A percentile compares a stretch with the other conserved stretches of the same genome.
Evolutionary conservation across 92 coral and sea anemone species (phyloP).

Genomic region (Phymanthus crucifer): DNA sequence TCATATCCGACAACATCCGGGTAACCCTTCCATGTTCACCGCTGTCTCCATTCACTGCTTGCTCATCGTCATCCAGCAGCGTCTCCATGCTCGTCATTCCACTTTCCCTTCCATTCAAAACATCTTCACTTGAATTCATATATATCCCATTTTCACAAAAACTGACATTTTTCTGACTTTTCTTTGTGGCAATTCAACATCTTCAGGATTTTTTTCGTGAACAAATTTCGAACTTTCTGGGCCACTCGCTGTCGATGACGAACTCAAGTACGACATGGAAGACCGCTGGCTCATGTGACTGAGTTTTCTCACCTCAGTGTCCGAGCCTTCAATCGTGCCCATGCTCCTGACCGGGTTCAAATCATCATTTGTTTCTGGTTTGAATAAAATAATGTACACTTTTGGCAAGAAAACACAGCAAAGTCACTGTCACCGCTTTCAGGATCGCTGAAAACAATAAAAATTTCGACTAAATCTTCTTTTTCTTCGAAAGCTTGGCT

Average conservation of each 20-base stretch:
- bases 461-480: too few relatives aligned
- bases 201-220: not conserved
- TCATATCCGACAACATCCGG: slow-evolving; percentile 52
- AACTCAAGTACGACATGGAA: slow-evolving; percentile 43
- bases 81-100: slow-evolving; percentile 24
- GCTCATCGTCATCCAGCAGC: slow-evolving; percentile 14
- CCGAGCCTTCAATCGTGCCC: slow-evolving; percentile 51
- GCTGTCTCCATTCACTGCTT: not conserved
- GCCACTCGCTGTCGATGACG: slow-evolving; percentile 34
- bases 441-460: too few relatives aligned
- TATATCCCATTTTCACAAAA: slow-evolving; percentile 23
- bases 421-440: slow-evolving; percentile 67
- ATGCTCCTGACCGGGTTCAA: slow-evolving; percentile 50
- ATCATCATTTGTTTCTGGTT: slow-evolving; percentile 80
- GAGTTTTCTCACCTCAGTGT: slow-evolving; percentile 40
- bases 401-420: slow-evolving; percentile 83
- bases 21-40: slow-evolving; percentile 16
- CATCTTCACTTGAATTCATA: slow-evolving; percentile 18
- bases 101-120: slow-evolving; percentile 19
- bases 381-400: slow-evolving; percentile 75
- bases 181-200: not conserved
- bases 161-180: slow-evolving; percentile 48
- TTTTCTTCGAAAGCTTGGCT: too few relatives aligned
- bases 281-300: slow-evolving; percentile 68
- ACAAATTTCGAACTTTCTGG: slow-evolving; percentile 4